A percentile compares a stretch with the other conserved stretches of the same genome.
Evolutionary conservation across 2,113 vertebrate species (phyloP).

Genomic region (Baryphthengus martii): DNA sequence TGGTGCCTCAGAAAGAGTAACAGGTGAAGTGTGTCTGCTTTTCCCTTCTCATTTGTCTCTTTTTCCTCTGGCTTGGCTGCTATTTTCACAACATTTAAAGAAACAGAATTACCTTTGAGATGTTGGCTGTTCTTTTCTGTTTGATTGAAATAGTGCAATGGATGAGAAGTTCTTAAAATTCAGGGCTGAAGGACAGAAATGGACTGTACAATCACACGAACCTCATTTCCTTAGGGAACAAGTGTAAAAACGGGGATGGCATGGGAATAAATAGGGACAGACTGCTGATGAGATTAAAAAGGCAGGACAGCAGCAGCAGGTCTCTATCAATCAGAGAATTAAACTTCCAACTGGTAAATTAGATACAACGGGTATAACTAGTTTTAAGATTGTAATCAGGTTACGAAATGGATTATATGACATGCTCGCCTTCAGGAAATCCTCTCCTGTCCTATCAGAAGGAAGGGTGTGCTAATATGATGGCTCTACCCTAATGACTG

Average conservation of each 20-base stretch:
- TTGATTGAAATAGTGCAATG: background rate
- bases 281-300: conserved; percentile 28
- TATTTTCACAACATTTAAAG: background rate
- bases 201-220: background rate
- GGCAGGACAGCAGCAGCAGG: background rate
- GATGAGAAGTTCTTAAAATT: background rate
- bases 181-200: background rate
- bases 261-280: background rate
- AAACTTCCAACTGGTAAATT: background rate
- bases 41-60: background rate
- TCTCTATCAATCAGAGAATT: conserved; percentile 16
- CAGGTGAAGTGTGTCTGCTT: background rate
- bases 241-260: background rate
- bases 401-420: background rate
- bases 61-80: background rate
- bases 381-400: conserved; percentile 20
- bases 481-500: background rate
- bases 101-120: background rate
- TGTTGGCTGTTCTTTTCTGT: background rate
- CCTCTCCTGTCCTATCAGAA: background rate
- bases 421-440: background rate
- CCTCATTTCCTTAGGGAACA: background rate
- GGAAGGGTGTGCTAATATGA: background rate
- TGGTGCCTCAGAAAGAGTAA: background rate
- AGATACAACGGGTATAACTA: background rate